Evolutionary conservation across 2,888 invertebrate species (phyloP), one percentile per base, ranked within the genome.

Genomic region (Dicyrtoma fusca): DNA sequence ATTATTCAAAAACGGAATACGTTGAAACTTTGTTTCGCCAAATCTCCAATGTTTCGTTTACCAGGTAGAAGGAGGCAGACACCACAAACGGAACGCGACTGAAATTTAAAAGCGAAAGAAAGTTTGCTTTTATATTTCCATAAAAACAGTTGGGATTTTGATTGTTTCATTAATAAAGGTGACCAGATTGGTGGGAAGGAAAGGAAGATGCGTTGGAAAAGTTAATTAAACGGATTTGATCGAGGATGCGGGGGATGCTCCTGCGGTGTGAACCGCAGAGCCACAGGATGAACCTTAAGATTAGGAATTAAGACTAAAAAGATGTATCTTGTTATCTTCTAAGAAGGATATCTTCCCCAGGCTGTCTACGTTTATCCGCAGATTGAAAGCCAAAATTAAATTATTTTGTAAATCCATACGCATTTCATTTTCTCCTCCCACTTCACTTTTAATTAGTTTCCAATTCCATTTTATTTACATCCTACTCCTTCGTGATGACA

Each of bases 381-480:
- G n/a, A 10, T 51, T 19, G 14, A 55, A 55, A 55, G 13, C 49
- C n/a, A 49, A 49, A 55, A 55, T 55, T 25, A 21, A 21, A 55
- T 55, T 25, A 21, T 23, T 5, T 21, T 55, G 21, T 21, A 23
- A 55, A 55, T 59, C 34, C 59, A 26, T 21, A 26, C 13, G 11
- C 11, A 19, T 55, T 21, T 55, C 53, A 55, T 55, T 21, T 13
- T n/a, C 59, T 34, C 34, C 25, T 25, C 19, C 59, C 19, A 5
- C 14, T 34, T 26, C 11, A 13, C n/a, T 59, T 34, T 59, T 34
- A 34, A 59, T 59, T 34, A 25, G 26, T 26, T 59, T 59, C 6
- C 59, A 26, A 59, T 59, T 59, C 14, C 6, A 1, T 57, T 57
- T 57, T 57, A 59, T 59, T 59, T 59, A 21, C 55, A 23, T 13